Evolutionary conservation across 2,888 invertebrate genomes (phyloP).

Genomic region (Sthenelais limicola): DNA sequence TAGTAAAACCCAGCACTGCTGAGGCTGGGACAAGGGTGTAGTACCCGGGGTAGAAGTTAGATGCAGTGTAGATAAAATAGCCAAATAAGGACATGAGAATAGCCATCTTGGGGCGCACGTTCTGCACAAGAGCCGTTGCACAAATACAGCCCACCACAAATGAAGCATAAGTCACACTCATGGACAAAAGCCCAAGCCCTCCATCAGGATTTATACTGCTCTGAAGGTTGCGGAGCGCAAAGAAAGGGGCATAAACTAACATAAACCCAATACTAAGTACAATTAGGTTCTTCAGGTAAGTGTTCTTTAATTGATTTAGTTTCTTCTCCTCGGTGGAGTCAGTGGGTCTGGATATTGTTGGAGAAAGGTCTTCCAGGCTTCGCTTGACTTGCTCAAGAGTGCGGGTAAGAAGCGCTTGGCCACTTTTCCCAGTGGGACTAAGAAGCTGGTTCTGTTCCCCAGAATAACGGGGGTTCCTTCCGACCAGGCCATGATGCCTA

Average conservation of each 20-base stretch:
- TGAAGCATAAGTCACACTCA: conserved; percentile 59
- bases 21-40: conserved; percentile 63
- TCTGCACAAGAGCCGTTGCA: conserved; percentile 62
- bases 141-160: conserved; percentile 64
- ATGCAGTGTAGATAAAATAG: conserved; percentile 60
- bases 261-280: conserved; percentile 60
- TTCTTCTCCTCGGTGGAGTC: conserved; percentile 20
- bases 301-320: conserved; percentile 46
- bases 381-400: conserved; percentile 49
- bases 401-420: conserved; percentile 42
- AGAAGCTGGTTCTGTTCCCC: conserved; percentile 29
- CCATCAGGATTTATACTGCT: conserved; percentile 66
- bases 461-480: conserved; percentile 1
- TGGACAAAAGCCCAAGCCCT: conserved; percentile 64
- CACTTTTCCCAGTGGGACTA: conserved; percentile 13
- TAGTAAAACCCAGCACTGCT: conserved; percentile 58
- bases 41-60: conserved; percentile 61
- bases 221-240: conserved; percentile 65
- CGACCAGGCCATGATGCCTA: conserved; percentile 8
- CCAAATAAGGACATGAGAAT: conserved; percentile 55
- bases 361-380: conserved; percentile 45
- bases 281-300: conserved; percentile 61
- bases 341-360: conserved; percentile 8
- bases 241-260: conserved; percentile 61
- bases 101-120: conserved; percentile 59